Evolutionary conservation across 2,797 vertebrate species (phyloP).

Genomic region (Tarsius wallacei): DNA sequence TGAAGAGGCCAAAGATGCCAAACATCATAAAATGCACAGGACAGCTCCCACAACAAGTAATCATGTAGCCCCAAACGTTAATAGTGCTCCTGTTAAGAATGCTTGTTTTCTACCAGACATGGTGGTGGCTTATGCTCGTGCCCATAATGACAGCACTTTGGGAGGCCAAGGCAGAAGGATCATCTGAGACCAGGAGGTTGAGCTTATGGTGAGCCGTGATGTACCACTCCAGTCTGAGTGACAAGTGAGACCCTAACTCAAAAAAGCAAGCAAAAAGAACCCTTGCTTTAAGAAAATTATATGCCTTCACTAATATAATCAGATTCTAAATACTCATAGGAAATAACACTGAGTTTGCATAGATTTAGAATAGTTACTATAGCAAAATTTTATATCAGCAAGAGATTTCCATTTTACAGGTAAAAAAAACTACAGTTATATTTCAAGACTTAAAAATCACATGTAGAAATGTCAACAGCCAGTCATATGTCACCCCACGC

Average conservation of each 20-base stretch:
- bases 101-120: background rate
- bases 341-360: background rate
- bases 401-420: slow-evolving; percentile 27
- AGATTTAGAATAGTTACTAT: background rate
- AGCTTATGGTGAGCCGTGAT: no score
- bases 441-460: background rate
- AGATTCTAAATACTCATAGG: background rate
- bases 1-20: background rate
- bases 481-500: background rate
- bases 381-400: background rate
- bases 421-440: background rate
- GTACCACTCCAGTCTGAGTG: no score
- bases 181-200: no score
- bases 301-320: background rate
- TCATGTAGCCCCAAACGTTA: background rate
- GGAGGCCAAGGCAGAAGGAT: no score
- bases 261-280: background rate
- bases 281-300: background rate
- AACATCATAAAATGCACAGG: background rate
- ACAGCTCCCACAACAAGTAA: background rate
- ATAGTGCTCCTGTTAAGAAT: background rate
- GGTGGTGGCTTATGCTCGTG: no score
- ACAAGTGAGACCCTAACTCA: no score
- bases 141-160: no score
- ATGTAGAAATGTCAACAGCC: background rate